Evolutionary conservation across 2,113 vertebrate genomes (phyloP), one percentile per base, ranked within the genome.

Genomic region (Hirundichthys speculiger): DNA sequence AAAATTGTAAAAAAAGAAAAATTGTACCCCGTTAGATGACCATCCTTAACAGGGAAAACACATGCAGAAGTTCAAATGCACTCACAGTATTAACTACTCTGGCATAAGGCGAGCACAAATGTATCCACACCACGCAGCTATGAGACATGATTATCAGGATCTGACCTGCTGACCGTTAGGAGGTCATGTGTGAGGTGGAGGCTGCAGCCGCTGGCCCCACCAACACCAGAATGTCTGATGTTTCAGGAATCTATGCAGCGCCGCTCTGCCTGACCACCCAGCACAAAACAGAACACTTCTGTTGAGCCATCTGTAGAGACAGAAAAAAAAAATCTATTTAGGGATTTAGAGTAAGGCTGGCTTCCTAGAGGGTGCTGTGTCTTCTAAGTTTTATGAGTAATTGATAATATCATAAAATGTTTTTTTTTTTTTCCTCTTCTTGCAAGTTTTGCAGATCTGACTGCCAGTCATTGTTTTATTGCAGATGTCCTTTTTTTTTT

Each of bases 111-210:
- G 60, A 74, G 66, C 66, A 74, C 70, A 64, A 64, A 73, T 42
- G 21, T 14, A 52, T 68, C 50, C 56, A 73, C 8, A 24, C 67
- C 53, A 69, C 57, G 77, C 24, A 75, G 58, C 77, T 77, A 65
- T 79, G 80, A 25, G 79, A 77, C 80, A 72, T 70, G 80, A 88
- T 88, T 89, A 90, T 86, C 87, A 73, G 69, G 67, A 83, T 86
- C 87, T 88, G 84, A 88, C 86, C 87, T 71, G 41, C 46, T 79
- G 86, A 80, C 79, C 73, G 59, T 62, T 69, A 49, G 38, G 70
- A 84, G 82, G 84, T 87, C 84, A 80, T 83, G 76, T 81, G 76
- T 84, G 77, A 80, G 76, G 57, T 53, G 24, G 48, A 75, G 78
- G 71, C 79, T 60, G 60, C 77, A 45, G 71, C 64, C 64, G 14